A percentile compares a stretch with the other conserved stretches of the same genome.
These are phyloP conservation scores for Marasmarcha lunaedactyla DNA, from an alignment of 2,888 invertebrate species.

Conservation along the genomic window DNA sequence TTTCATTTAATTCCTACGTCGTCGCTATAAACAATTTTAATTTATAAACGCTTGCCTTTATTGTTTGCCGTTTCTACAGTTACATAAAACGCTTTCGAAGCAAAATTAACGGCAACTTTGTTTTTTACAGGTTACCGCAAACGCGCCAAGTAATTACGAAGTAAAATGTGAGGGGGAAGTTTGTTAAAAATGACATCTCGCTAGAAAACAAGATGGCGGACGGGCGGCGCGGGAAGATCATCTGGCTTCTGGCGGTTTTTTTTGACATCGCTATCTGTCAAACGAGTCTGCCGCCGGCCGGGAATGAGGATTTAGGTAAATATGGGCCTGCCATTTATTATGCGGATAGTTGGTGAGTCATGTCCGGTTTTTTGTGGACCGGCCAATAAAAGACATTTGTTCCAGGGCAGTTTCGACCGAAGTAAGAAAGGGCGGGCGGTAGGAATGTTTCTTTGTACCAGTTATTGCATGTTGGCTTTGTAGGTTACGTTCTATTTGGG, in stretches of 20 bases:
- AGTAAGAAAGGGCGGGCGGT: no score
- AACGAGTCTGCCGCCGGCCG: not conserved
- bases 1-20: not conserved
- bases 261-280: not conserved
- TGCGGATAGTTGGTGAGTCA: not conserved
- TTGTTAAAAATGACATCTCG: not conserved
- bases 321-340: not conserved
- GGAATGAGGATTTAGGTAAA: not conserved
- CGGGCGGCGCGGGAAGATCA: not conserved
- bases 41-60: not conserved
- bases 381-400: not conserved
- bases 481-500: no score
- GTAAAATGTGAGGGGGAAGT: not conserved
- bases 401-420: not conserved
- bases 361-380: not conserved
- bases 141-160: not conserved
- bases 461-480: no score
- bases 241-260: constrained; percentile 1
- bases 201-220: not conserved
- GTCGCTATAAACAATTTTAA: constrained; percentile 1
- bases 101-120: not conserved
- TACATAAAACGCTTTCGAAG: not conserved
- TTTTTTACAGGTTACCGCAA: not conserved
- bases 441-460: no score
- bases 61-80: not conserved